Conservation (phyloP, 2,888 invertebrate genomes). For the Drosophila neotestacea region DNA sequence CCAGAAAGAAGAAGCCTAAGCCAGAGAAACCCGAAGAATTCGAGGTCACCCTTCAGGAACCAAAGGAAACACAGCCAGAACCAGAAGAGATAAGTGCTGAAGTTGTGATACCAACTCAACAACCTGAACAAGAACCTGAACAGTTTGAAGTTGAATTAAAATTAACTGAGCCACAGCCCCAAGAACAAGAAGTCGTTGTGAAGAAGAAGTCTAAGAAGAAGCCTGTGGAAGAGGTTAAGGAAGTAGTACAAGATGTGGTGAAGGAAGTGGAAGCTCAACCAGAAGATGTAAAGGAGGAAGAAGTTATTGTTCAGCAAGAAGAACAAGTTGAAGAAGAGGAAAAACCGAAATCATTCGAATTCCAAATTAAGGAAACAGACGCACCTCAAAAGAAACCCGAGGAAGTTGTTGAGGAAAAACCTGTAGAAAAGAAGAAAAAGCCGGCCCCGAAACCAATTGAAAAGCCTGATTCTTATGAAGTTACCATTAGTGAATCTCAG, state of each 20-base stretch:
- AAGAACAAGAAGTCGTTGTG: conserved; percentile 68
- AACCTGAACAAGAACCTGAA: conserved; percentile 77
- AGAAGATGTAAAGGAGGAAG: conserved; percentile 18
- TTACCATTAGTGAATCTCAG: conserved; percentile 72
- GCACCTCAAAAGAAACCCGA: conserved; percentile 66
- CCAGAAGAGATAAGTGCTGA: conserved; percentile 74
- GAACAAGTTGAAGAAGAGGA: conserved; percentile 17
- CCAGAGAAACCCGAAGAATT: conserved; percentile 80
- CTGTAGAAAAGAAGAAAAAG: conserved; percentile 55
- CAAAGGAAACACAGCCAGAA: conserved; percentile 47
- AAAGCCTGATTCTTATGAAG: conserved; percentile 73
- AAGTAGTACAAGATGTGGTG: conserved; percentile 45
- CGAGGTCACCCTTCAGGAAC: conserved; percentile 74
- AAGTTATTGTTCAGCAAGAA: conserved; percentile 24
- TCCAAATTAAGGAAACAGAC: conserved; percentile 75
- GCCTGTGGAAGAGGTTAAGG: conserved; percentile 49
- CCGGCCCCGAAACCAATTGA: conserved; percentile 51
- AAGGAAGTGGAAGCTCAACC: conserved; percentile 38
- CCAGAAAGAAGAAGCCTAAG: conserved; percentile 83
- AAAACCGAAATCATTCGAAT: conserved; percentile 64
- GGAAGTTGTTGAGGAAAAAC: conserved; percentile 62
- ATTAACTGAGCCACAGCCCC: conserved; percentile 64
- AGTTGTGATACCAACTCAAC: conserved; percentile 48
- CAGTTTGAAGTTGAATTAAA: conserved; percentile 79
- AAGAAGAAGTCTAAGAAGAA: conserved; percentile 73